phyloP scores from a whole-genome alignment of 2,888 invertebrate species.

The Dilophus febrilis region DNA sequence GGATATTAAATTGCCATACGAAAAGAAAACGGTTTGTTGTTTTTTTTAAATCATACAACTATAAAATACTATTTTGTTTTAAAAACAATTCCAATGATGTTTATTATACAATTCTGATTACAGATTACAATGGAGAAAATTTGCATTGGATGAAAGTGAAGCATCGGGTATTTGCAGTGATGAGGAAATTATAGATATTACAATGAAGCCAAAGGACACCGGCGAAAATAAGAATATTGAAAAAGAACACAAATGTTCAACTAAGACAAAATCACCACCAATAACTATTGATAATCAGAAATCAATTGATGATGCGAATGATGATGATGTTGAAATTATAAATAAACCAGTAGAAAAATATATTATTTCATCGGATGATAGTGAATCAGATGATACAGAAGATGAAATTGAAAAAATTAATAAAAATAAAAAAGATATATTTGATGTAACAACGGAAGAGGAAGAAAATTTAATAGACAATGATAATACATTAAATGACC shows the following conservation, averaged over 20 bases:
- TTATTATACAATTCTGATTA: not conserved
- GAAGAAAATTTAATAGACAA: no score
- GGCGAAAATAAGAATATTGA: not conserved
- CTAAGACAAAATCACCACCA: not conserved
- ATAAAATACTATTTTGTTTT: no score
- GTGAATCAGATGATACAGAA: slow-evolving; percentile 2
- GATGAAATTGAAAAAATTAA: not conserved
- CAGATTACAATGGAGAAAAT: slow-evolving; percentile 10
- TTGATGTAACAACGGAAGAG: not conserved
- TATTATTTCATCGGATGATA: not conserved
- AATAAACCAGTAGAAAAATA: not conserved
- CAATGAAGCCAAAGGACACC: not conserved
- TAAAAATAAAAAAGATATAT: no score
- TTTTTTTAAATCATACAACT: no score
- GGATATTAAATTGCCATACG: slow-evolving; percentile 50
- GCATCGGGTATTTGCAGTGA: slow-evolving; percentile 6
- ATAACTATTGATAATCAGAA: no score
- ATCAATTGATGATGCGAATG: not conserved
- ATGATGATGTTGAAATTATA: slow-evolving; percentile 4
- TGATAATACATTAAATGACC: no score
- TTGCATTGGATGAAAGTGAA: slow-evolving; percentile 5
- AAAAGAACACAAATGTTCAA: no score
- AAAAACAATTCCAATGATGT: no score
- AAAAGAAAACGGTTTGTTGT: slow-evolving; percentile 36
- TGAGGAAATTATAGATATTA: slow-evolving; percentile 5